Evolutionary conservation across 2,888 invertebrate genomes (phyloP).

Genomic region (Strigamia crassipes): DNA sequence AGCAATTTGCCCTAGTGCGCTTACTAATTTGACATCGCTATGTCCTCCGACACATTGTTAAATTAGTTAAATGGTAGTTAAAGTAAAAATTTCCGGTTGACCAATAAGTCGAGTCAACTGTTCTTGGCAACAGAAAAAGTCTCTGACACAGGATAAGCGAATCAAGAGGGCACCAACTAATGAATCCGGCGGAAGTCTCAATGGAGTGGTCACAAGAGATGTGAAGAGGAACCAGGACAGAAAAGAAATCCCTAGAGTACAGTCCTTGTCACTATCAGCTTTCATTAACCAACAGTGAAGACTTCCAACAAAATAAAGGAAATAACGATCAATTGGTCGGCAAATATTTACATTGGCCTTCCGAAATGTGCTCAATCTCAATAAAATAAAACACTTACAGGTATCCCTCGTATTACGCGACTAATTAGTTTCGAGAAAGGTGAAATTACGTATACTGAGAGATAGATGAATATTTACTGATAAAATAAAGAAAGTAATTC

Average conservation of each 20-base stretch:
- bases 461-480: too few species aligned
- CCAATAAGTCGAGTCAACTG: not conserved
- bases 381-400: too few species aligned
- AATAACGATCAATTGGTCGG: not conserved
- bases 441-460: too few species aligned
- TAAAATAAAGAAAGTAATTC: too few species aligned
- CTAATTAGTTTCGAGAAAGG: too few species aligned
- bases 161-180: conserved; percentile 40
- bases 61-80: not conserved
- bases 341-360: too few species aligned
- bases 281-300: not conserved
- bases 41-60: not conserved
- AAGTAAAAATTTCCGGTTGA: conserved; percentile 10
- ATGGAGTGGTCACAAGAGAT: conserved; percentile 30
- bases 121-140: not conserved
- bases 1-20: too few species aligned
- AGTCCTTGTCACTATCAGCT: conserved; percentile 5
- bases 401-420: not conserved
- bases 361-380: not conserved
- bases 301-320: not conserved
- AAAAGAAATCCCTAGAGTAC: conserved; percentile 4
- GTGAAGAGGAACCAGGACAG: not conserved
- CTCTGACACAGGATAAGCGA: not conserved
- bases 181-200: conserved; percentile 40
- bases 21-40: too few species aligned